These are phyloP conservation scores for Mesorhabditis belari DNA, from an alignment of 2,888 invertebrate species.

Conservation along the genomic window DNA sequence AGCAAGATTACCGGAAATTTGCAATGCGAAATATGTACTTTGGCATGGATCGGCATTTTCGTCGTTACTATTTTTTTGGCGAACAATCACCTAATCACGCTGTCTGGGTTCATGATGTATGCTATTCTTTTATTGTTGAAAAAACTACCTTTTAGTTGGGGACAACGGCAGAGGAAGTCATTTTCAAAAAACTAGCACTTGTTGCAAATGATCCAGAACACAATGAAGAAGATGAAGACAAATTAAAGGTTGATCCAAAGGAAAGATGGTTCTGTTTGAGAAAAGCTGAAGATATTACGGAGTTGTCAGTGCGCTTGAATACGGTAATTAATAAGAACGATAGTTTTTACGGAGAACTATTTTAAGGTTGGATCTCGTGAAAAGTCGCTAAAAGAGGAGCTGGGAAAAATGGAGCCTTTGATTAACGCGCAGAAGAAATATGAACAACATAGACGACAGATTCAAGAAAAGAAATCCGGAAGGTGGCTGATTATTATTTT, in stretches of 20 bases:
- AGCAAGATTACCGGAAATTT: background rate
- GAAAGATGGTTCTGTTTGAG: slow-evolving; percentile 7
- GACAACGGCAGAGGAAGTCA: slow-evolving; percentile 14
- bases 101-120: slow-evolving; percentile 34
- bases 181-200: slow-evolving; percentile 3
- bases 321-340: too few relatives aligned
- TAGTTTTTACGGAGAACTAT: too few relatives aligned
- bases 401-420: background rate
- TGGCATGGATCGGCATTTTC: slow-evolving; percentile 29
- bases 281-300: background rate
- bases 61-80: slow-evolving; percentile 30
- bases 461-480: too few relatives aligned
- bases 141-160: slow-evolving; percentile 13
- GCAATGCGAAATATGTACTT: slow-evolving; percentile 10
- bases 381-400: slow-evolving; percentile 2
- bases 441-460: too few relatives aligned
- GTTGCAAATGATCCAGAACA: background rate
- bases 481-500: too few relatives aligned
- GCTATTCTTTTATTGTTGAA: slow-evolving; percentile 3
- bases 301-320: slow-evolving; percentile 1
- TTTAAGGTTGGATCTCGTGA: slow-evolving; percentile 7
- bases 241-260: background rate
- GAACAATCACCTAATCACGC: slow-evolving; percentile 18
- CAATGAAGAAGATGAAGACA: background rate
- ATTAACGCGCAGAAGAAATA: background rate